phyloP scores from a whole-genome alignment of 2,888 invertebrate genomes.

The Spodoptera picta region DNA sequence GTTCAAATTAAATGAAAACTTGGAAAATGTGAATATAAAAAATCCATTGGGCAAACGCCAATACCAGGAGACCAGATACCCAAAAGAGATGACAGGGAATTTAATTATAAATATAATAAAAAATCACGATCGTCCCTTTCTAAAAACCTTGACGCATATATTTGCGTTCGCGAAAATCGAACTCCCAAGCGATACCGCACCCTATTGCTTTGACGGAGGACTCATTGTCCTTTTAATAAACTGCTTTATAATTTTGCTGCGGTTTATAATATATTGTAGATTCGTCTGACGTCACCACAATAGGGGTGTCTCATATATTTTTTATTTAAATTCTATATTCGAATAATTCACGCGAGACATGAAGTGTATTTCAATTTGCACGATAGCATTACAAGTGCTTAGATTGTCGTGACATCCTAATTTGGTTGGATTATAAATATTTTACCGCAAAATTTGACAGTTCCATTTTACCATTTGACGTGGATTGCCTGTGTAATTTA shows the following conservation, averaged over 20 bases:
- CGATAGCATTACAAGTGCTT: slow-evolving; percentile 68
- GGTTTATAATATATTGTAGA: slow-evolving; percentile 83
- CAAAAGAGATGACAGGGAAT: slow-evolving; percentile 86
- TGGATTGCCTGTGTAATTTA: slow-evolving; percentile 44
- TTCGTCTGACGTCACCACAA: slow-evolving; percentile 83
- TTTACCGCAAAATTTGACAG: slow-evolving; percentile 54
- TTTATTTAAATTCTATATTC: slow-evolving; percentile 81
- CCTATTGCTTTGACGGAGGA: slow-evolving; percentile 65
- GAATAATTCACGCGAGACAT: slow-evolving; percentile 77
- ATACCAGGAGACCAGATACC: slow-evolving; percentile 81
- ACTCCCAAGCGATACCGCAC: slow-evolving; percentile 70
- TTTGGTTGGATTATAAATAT: slow-evolving; percentile 63
- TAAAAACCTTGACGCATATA: slow-evolving; percentile 66
- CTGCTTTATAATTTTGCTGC: slow-evolving; percentile 62
- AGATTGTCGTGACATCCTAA: slow-evolving; percentile 71
- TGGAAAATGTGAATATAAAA: slow-evolving; percentile 68
- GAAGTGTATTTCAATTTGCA: slow-evolving; percentile 77
- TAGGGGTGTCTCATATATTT: slow-evolving; percentile 80
- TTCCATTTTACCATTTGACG: slow-evolving; percentile 44
- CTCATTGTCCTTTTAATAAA: slow-evolving; percentile 52
- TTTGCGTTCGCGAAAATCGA: slow-evolving; percentile 60
- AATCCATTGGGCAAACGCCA: slow-evolving; percentile 82
- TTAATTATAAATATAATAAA: slow-evolving; percentile 89
- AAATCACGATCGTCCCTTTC: slow-evolving; percentile 83
- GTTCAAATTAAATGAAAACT: slow-evolving; percentile 74